Base-by-base conservation (phyloP, 2,113 vertebrate species). In the Salvator merianae region DNA sequence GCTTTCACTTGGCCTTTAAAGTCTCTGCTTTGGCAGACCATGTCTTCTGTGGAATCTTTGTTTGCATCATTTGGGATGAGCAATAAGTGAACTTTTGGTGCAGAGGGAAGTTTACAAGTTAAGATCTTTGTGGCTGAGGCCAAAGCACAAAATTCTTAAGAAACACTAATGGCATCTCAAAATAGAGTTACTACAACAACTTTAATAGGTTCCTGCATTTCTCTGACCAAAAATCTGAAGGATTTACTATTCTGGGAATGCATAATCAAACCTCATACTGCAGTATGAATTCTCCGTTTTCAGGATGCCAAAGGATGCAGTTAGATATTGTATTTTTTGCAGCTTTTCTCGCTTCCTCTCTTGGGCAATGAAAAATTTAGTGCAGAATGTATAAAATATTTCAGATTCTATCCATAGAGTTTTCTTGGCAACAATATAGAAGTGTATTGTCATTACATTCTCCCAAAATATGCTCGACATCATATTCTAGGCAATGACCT, bases 11-110 rank as follows among this genome's bases (percentile, higher is more conserved):
- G 83, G 73, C 2, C 0, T 55, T 47, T n/a, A 77, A 55, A 20
- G 72, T 88, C 85, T 86, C 82, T 40, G 77, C 80, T 81, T 77
- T 69, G n/a, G 66, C 66, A 85, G 72, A 62, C 71, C 88, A 79
- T 34, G 3, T 82, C 79, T 82, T 63, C 80, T 86, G 87, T 81
- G 53, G 50, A 84, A 72, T 82, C 84, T 88, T 71, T 85, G 43
- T 82, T 34, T 86, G 47, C 87, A 81, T 74, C 72, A 6, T 88
- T 90, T 89, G 50, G 71, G 87, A 93, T 92, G 92, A 91, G 87
- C 85, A 32, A n/a, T 59, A 9, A 9, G 82, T 62, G 88, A 65
- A 53, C 77, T 65, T 72, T 90, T 81, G 91, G 91, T 92, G 86
- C 40, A 88, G 84, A 26, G 62, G 89, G 86, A 85, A 40, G 4